A percentile compares a stretch with the other conserved stretches of the same genome.
Evolutionary conservation across 2,888 invertebrate species (phyloP).

Genomic region (Epirrhoe alternata): DNA sequence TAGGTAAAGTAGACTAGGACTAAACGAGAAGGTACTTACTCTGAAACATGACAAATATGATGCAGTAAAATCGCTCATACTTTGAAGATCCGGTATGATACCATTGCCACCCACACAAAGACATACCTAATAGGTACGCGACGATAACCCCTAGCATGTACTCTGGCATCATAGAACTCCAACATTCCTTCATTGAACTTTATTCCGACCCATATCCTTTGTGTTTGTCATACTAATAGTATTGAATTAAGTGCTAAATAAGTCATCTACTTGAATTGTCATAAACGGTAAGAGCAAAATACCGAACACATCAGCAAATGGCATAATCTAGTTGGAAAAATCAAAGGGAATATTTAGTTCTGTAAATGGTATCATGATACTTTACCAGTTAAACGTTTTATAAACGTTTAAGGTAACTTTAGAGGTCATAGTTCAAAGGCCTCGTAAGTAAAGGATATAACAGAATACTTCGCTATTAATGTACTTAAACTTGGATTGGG

Average conservation of each 20-base stretch:
- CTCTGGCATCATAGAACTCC: slow-evolving; percentile 54
- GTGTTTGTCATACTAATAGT: slow-evolving; percentile 43
- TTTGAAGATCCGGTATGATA: slow-evolving; percentile 51
- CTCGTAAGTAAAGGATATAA: slow-evolving; percentile 45
- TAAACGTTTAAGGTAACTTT: slow-evolving; percentile 46
- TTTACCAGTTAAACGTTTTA: slow-evolving; percentile 41
- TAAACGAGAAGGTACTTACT: slow-evolving; percentile 15
- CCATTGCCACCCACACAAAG: slow-evolving; percentile 43
- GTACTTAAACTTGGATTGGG: slow-evolving; percentile 28
- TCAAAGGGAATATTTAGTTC: slow-evolving; percentile 27
- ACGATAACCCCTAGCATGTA: slow-evolving; percentile 30
- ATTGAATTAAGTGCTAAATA: slow-evolving; percentile 34
- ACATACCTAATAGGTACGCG: slow-evolving; percentile 30
- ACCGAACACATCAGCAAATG: slow-evolving; percentile 44
- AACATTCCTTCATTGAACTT: slow-evolving; percentile 56
- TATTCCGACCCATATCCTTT: slow-evolving; percentile 43
- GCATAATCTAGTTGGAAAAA: slow-evolving; percentile 37
- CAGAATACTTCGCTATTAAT: slow-evolving; percentile 43
- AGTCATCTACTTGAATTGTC: slow-evolving; percentile 52
- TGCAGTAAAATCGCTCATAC: slow-evolving; percentile 5
- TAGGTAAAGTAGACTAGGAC: background rate
- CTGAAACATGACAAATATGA: slow-evolving; percentile 8
- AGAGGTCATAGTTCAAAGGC: slow-evolving; percentile 60
- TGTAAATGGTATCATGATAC: slow-evolving; percentile 25
- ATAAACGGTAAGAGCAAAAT: slow-evolving; percentile 50